phyloP scores from a whole-genome alignment of 2,888 invertebrate species.

The Eulithis testata region DNA sequence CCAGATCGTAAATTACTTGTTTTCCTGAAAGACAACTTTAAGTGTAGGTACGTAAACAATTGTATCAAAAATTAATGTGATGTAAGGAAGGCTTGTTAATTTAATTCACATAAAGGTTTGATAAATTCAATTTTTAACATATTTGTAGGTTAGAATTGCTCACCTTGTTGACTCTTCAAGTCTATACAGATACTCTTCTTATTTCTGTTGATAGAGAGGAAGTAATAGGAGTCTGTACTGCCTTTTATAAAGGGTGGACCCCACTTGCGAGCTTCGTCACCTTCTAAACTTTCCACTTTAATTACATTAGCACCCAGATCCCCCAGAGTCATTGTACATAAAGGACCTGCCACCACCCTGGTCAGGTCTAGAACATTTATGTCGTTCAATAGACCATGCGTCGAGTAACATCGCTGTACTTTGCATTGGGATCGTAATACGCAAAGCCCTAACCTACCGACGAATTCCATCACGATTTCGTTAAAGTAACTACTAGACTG shows the following conservation, averaged over 20 bases:
- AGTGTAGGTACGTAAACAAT: not conserved
- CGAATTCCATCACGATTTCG: constrained; percentile 47
- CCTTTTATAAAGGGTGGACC: constrained; percentile 93
- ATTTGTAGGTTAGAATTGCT: constrained; percentile 37
- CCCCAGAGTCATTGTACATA: constrained; percentile 96
- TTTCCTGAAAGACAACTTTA: constrained; percentile 64
- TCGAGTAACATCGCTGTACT: constrained; percentile 50
- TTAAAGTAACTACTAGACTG: constrained; percentile 21
- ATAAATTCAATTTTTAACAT: not conserved
- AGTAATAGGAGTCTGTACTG: constrained; percentile 91
- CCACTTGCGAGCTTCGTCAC: constrained; percentile 96
- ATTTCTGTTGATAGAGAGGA: constrained; percentile 95
- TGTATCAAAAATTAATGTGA: not conserved
- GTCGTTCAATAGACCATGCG: constrained; percentile 86
- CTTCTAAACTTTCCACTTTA: constrained; percentile 94
- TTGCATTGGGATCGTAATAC: constrained; percentile 45
- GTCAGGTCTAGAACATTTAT: constrained; percentile 92
- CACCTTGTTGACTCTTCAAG: constrained; percentile 88
- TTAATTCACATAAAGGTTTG: not conserved
- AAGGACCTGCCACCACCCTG: constrained; percentile 96
- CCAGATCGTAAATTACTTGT: constrained; percentile 88
- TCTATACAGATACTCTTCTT: constrained; percentile 96
- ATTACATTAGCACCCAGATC: constrained; percentile 97
- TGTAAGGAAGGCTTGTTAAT: not conserved
- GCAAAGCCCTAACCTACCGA: constrained; percentile 43